Base-by-base conservation (phyloP, 2,797 vertebrate genomes). In the Masticophis lateralis region DNA sequence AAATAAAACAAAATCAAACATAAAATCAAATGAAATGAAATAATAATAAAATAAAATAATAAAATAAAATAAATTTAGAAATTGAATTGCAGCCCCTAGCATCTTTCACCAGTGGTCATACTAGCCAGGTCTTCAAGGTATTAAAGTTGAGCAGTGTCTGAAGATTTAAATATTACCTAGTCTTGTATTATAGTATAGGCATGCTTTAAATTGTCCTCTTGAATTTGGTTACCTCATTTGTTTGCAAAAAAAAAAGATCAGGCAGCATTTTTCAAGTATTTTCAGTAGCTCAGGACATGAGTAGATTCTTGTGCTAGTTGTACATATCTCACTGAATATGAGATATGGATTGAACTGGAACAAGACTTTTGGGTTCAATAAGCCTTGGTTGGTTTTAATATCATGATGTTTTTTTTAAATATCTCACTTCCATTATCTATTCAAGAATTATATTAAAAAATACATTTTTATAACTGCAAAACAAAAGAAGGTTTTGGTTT, bases 401-500 rank as follows among this genome's bases (percentile, higher is more conserved):
- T 32, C 5, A 16, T 7, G 5, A n/a, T 69, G 3, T 69, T 69
- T 32, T 14, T 14, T 69, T 61, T 1, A 27, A 22, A 79, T 74
- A 37, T 4, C 18, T 16, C 18, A 37, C 8, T 74, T 74, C 37
- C 37, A 79, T 79, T 79, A 43, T 4, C 18, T 22, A 43, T 43
- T 20, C 69, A 43, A 22, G 32, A 79, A 79, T 79, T 43, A 79
- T 79, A n/a, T 60, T 22, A 79, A 43, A 43, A 43, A 22, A 69
- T 69, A 22, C 37, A 43, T 22, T 79, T 47, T 83, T 43, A 47
- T 43, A 28, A 87, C 16, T 12, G 20, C 9, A 88, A 56, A 88
- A 57, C 18, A 22, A 88, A 56, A 2, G 8, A 32, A 57, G 9
- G n/a, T 22, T 88, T 32, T 87, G 91, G 88, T 91, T 97, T 92